Conservation (phyloP, 2,888 invertebrate species). For the Drosophila parthenogenetica region DNA sequence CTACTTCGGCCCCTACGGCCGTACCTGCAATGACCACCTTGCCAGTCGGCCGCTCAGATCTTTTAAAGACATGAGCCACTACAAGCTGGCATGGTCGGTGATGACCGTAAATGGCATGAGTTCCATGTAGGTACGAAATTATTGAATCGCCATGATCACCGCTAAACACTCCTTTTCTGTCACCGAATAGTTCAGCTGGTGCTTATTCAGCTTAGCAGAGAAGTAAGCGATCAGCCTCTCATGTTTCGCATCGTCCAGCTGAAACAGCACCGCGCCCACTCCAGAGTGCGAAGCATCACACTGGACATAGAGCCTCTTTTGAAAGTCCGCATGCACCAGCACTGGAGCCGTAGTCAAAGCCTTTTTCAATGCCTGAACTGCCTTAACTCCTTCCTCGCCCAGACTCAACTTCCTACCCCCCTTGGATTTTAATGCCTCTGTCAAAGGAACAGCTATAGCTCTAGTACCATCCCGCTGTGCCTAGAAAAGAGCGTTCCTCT, state of each 20-base stretch:
- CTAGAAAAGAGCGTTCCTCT: background rate
- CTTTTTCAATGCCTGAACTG: background rate
- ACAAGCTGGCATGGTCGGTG: slow-evolving; percentile 4
- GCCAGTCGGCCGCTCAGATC: too few relatives aligned
- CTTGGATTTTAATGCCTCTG: background rate
- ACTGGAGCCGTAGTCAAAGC: slow-evolving; percentile 11
- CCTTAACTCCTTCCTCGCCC: background rate
- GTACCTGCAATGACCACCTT: background rate
- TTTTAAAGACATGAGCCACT: too few relatives aligned
- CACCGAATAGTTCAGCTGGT: too few relatives aligned
- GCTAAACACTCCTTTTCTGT: too few relatives aligned
- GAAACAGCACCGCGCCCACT: background rate
- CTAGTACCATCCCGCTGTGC: background rate
- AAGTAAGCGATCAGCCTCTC: too few relatives aligned
- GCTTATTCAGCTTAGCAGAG: too few relatives aligned
- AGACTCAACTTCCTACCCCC: background rate
- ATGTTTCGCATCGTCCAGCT: background rate
- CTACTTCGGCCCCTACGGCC: background rate
- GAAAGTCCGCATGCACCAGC: slow-evolving; percentile 5
- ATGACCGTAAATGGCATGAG: slow-evolving; percentile 2
- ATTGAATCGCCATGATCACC: too few relatives aligned
- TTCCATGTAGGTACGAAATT: background rate
- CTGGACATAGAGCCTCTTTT: background rate
- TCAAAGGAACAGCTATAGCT: background rate
- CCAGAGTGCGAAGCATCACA: slow-evolving; percentile 1